Evolutionary conservation across 2,888 invertebrate species (phyloP), one percentile per base, ranked within the genome.

Genomic region (Tachystola acroxantha): DNA sequence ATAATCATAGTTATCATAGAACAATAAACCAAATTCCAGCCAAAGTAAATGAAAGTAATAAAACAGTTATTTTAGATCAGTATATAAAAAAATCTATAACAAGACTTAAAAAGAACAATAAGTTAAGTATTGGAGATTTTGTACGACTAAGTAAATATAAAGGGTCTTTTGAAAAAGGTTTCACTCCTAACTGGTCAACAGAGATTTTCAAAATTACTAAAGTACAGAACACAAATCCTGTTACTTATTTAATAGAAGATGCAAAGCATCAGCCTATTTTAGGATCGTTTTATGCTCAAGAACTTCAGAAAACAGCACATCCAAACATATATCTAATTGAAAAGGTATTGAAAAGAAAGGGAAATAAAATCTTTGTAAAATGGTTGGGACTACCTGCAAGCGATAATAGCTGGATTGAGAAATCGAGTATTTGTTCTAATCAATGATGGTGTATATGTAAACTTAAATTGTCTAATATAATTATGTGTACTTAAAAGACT

Each of bases 321-420:
- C 53, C 59, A 1, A 44, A 67, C 31, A 37, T 63, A 16, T 67
- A 63, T 46, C 37, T 68, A 26, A 46, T 71, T 22, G 62, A 66
- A 45, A 64, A 60, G 44, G 37, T 39, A 9, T 24, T 39, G n/a
- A 39, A 26, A 20, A 34, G 13, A 20, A 25, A n/a, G 2, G 29
- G 29, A n/a, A 38, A 37, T 20, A 42, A 33, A 26, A 2, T 35
- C 2, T 33, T 33, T 29, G 43, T 43, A n/a, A 42, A 42, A 29
- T 43, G 40, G 40, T 34, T 43, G 28, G 43, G 43, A 3, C 25
- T 43, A 7, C 19, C 31, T 28, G 2, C 27, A 7, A 37, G 3
- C 16, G 44, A 49, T 45, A 49, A 46, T 26, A 42, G 42, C 27
- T 49, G 49, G 46, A 46, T 49, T 16, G 34, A 45, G 33, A 45